Conservation (phyloP, 53 echinoderm and acorn worm genomes). For the Echinometra lucunter region DNA sequence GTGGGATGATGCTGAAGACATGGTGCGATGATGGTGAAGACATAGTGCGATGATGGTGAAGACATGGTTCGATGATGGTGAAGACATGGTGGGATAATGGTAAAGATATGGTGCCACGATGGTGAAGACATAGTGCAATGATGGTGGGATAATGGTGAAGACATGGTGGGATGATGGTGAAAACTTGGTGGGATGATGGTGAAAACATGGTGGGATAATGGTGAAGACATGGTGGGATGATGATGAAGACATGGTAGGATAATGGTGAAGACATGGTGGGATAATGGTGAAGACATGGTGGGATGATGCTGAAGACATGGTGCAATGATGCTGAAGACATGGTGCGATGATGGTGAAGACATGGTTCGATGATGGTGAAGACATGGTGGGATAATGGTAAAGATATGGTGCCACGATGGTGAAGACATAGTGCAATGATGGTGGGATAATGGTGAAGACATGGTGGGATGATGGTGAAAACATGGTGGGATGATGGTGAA, state of each 20-base stretch:
- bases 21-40: constrained; percentile 59
- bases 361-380: constrained; percentile 65
- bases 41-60: background rate
- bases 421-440: background rate
- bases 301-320: background rate
- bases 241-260: constrained; percentile 73
- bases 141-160: constrained; percentile 61
- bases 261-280: background rate
- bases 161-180: background rate
- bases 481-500: constrained; percentile 6
- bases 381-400: background rate
- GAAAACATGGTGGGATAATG: constrained; percentile 71
- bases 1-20: background rate
- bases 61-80: no score
- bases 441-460: no score
- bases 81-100: constrained; percentile 69
- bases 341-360: constrained; percentile 72
- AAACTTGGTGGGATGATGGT: no score
- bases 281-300: constrained; percentile 73
- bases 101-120: background rate
- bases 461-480: constrained; percentile 61
- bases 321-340: background rate
- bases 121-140: no score
- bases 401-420: no score
- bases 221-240: background rate